Base-by-base conservation (phyloP, 2,888 invertebrate species). In the Erebia aethiops region DNA sequence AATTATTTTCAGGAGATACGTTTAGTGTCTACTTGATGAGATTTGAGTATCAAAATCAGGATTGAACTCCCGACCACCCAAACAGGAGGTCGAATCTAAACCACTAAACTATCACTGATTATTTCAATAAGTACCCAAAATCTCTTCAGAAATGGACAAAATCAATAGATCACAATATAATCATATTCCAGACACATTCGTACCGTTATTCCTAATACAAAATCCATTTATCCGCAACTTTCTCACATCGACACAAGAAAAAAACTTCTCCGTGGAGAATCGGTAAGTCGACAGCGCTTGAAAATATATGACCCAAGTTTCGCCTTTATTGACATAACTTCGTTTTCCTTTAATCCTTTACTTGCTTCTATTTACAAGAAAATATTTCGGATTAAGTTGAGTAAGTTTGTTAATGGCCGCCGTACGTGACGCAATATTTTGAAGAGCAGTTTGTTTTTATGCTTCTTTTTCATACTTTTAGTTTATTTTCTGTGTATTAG, bases 301-400 rank as follows among this genome's bases (percentile, higher is more conserved):
- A 73, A 69, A 73, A 77, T 75, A 71, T 73, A 77, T 67, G 58
- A 65, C 51, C 51, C 60, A 75, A 77, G 75, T 76, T 77, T 49
- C 43, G 64, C 62, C 51, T 69, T 74, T 75, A 76, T 75, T 76
- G 76, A 66, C 57, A 62, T 61, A 76, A 75, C 69, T 76, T 72
- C 57, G 57, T 64, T 71, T 66, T 51, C 68, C 18, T 41, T 63
- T 77, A 75, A 76, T 72, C 74, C 74, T 73, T 73, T 70, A 61
- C 70, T 74, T 69, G 21, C 57, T 67, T 49, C 52, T 70, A 67
- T 68, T 73, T 73, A 70, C 14, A 65, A 54, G 62, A 56, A 56
- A 70, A 57, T 66, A 41, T 56, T n/a, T n/a, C 13, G 26, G 8
- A 51, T 56, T 56, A 66, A 56, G 61, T 61, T 60, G 13, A 21